Evolutionary conservation across 1,140 invertebrate genomes (phyloP).

Genomic region (Caenorhabditis latens): DNA sequence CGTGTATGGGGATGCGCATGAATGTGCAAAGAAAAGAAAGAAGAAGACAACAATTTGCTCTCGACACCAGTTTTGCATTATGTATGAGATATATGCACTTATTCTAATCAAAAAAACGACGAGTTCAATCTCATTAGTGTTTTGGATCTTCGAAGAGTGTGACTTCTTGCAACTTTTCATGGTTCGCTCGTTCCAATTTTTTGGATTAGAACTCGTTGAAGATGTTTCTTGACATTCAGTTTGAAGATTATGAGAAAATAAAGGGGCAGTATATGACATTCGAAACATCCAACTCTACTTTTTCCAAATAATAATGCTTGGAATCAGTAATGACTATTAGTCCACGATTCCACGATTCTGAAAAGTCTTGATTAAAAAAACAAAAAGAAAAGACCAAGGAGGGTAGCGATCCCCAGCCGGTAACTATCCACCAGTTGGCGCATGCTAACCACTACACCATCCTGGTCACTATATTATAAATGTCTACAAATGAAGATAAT

Average conservation of each 20-base stretch:
- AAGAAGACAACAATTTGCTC: constrained; percentile 39
- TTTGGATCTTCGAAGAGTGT: background rate
- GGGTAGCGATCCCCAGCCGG: constrained; percentile 10
- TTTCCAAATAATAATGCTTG: no score
- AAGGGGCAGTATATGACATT: no score
- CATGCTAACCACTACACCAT: constrained; percentile 37
- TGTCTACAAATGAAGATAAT: background rate
- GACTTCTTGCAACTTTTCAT: constrained; percentile 27
- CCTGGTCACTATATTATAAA: background rate
- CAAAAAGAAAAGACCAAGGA: background rate
- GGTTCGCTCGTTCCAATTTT: background rate
- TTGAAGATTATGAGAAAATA: no score
- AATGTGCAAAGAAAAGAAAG: background rate
- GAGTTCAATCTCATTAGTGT: constrained; percentile 53
- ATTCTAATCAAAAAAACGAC: constrained; percentile 49
- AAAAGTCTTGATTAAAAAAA: background rate
- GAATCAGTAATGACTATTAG: no score
- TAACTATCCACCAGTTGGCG: constrained; percentile 1
- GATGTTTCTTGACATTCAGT: no score
- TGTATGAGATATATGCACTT: constrained; percentile 48
- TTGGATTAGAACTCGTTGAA: no score
- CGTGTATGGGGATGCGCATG: constrained; percentile 16
- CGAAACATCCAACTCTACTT: no score
- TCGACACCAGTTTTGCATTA: constrained; percentile 52
- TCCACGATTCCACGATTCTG: no score